Evolutionary conservation across 2,113 vertebrate genomes (phyloP), one percentile per base, ranked within the genome.

Genomic region (Rhinopithecus roxellana): DNA sequence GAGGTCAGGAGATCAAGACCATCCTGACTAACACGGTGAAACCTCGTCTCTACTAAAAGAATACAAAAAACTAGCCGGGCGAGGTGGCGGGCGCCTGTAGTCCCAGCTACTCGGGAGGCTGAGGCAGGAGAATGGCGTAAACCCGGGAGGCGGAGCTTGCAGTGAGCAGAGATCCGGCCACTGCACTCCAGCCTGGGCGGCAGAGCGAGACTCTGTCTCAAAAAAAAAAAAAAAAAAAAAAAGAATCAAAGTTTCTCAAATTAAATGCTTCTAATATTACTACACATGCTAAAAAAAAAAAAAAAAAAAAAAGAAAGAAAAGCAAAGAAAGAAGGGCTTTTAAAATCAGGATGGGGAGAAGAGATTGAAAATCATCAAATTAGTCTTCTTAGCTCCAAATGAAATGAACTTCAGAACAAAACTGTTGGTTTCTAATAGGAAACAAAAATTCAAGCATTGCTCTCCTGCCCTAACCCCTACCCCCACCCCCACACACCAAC

Each of bases 191-290:
- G 38, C 38, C 38, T 38, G 38, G n/a, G n/a, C n/a, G n/a, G n/a
- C n/a, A n/a, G n/a, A n/a, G n/a, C n/a, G n/a, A n/a, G 38, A 38
- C 38, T 38, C 38, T 38, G 38, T 38, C 38, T n/a, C n/a, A n/a
- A 38, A 38, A 38, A 38, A 38, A 38, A 38, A 38, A 38, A 38
- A 38, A 38, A 38, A 38, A 38, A 38, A 38, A 38, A 38, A 38
- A 98, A 98, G 98, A 98, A 98, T 98, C 98, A 98, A 98, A 98
- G 97, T 98, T 98, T 96, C 97, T 97, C 98, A 98, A 99, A 98
- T 98, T 88, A 98, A 97, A 90, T 97, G 27, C 14, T 32, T 64
- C 97, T 97, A 96, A 97, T 95, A 85, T 97, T 96, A 98, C 98
- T 99, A 98, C 93, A 75, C 97, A 98, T 32, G 93, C 96, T 98